Percentiles rank a stretch among this genome's conserved stretches.
phyloP scores from a whole-genome alignment of 2,113 vertebrate species.

The Etheostoma spectabile region DNA sequence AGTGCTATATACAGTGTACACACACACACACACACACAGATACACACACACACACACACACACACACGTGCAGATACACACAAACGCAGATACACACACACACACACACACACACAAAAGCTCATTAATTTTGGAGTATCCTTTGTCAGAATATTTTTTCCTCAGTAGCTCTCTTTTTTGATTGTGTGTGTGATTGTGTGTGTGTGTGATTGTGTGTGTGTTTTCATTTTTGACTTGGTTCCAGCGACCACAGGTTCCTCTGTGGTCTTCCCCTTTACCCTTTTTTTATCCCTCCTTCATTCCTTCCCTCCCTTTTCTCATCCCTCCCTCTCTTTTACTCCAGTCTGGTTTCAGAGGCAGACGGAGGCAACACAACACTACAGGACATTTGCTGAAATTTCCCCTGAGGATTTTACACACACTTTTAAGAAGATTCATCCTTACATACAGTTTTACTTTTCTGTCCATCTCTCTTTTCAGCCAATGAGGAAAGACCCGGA shows the following conservation, averaged over 20 bases:
- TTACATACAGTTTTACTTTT: constrained; percentile 54
- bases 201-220: constrained; percentile 1
- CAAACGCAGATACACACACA: no score
- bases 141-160: constrained; percentile 38
- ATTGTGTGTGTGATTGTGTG: not conserved
- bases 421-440: constrained; percentile 13
- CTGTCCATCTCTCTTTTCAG: constrained; percentile 79
- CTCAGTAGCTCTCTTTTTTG: constrained; percentile 17
- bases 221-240: constrained; percentile 83
- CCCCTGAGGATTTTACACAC: not conserved
- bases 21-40: not conserved
- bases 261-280: constrained; percentile 74
- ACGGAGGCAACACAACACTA: not conserved
- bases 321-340: constrained; percentile 50
- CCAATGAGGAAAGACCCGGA: constrained; percentile 97
- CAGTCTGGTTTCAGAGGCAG: constrained; percentile 27
- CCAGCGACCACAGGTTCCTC: constrained; percentile 82
- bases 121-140: constrained; percentile 32
- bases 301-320: constrained; percentile 54
- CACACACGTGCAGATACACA: no score
- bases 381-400: not conserved
- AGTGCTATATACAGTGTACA: not conserved
- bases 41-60: no score
- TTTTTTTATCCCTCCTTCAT: constrained; percentile 56
- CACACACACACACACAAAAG: not conserved